phyloP scores from a whole-genome alignment of 2,888 invertebrate species.

The Perithous albicinctus region DNA sequence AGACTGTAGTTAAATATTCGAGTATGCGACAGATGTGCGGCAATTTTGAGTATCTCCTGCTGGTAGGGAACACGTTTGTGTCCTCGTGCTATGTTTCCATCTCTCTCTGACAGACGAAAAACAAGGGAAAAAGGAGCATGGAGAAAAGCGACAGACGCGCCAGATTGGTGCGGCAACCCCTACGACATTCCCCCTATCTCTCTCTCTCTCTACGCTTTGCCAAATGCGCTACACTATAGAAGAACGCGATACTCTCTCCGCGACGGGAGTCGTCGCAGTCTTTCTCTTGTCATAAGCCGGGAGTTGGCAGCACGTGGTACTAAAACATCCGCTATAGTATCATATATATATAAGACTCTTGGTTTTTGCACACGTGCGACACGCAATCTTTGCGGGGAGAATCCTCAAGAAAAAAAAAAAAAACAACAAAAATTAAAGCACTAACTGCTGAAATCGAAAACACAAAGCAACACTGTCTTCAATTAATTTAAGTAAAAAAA shows the following conservation, averaged over 20 bases:
- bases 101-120: constrained; percentile 24
- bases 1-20: constrained; percentile 31
- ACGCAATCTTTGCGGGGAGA: constrained; percentile 29
- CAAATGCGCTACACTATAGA: not conserved
- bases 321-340: not conserved
- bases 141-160: constrained; percentile 55
- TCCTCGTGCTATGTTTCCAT: not conserved
- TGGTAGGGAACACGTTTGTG: constrained; percentile 11
- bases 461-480: too few species aligned
- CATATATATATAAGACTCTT: too few species aligned
- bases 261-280: constrained; percentile 53
- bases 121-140: constrained; percentile 21
- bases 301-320: constrained; percentile 63
- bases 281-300: constrained; percentile 59
- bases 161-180: constrained; percentile 64
- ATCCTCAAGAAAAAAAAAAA: constrained; percentile 5
- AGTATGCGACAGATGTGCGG: constrained; percentile 57
- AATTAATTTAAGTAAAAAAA: too few species aligned
- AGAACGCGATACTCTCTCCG: constrained; percentile 23
- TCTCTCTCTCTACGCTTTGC: constrained; percentile 8
- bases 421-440: not conserved
- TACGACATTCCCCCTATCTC: too few species aligned
- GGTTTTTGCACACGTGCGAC: constrained; percentile 53
- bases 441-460: too few species aligned
- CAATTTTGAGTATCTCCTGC: constrained; percentile 45